phyloP scores from a whole-genome alignment of 2,113 vertebrate species.

The Saguinus midas region DNA sequence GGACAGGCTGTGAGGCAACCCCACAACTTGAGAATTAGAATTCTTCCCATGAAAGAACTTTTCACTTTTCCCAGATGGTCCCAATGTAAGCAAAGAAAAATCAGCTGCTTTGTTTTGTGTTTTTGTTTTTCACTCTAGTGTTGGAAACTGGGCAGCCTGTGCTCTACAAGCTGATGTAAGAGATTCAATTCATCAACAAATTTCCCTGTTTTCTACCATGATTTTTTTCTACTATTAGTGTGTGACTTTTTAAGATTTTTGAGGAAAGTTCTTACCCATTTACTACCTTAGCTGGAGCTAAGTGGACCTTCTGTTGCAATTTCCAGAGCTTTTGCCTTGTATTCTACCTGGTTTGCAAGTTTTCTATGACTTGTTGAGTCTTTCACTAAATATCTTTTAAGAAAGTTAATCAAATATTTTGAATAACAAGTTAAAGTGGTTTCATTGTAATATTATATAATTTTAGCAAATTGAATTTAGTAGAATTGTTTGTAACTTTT shows the following conservation, averaged over 20 bases:
- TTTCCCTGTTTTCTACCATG: neutral
- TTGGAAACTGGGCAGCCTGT: neutral
- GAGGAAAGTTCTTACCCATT: neutral
- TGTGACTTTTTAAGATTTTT: neutral
- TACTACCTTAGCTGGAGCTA: neutral
- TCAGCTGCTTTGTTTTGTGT: neutral
- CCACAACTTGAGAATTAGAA: neutral
- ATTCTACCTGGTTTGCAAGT: neutral
- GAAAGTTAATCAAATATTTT: neutral
- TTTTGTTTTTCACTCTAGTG: neutral
- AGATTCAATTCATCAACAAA: neutral
- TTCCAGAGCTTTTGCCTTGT: neutral
- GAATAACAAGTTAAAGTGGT: neutral
- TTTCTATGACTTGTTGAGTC: neutral
- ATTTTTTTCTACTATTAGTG: neutral
- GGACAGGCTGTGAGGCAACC: neutral
- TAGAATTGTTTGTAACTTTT: neutral
- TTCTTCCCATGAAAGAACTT: neutral
- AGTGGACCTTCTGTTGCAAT: neutral
- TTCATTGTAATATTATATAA: neutral
- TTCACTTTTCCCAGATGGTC: neutral
- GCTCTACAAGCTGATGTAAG: neutral
- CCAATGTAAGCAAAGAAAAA: neutral
- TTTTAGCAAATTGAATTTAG: neutral
- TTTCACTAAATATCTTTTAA: neutral